Evolutionary conservation across 2,888 invertebrate genomes (phyloP).

Genomic region (Stenurella melanura): DNA sequence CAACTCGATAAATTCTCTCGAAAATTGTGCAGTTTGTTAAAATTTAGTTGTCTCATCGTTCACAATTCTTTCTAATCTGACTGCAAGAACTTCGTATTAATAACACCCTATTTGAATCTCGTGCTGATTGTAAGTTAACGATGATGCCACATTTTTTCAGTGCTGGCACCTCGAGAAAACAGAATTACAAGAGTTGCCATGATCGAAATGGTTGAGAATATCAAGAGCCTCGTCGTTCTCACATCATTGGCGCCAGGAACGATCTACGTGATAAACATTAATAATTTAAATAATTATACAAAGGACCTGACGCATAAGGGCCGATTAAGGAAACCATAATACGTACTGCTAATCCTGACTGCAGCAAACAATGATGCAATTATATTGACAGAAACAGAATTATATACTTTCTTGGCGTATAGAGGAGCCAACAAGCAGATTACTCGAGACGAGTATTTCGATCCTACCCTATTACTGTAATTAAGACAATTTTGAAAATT

Average conservation of each 20-base stretch:
- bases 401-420: too few species aligned
- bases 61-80: conserved; percentile 1
- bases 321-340: background rate
- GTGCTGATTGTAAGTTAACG: background rate
- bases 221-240: background rate
- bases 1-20: conserved; percentile 25
- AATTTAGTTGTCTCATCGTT: background rate
- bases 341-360: background rate
- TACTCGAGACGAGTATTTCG: too few species aligned
- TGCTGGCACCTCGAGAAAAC: conserved; percentile 49
- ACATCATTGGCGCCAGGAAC: conserved; percentile 45
- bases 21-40: conserved; percentile 21
- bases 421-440: too few species aligned
- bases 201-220: background rate
- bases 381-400: too few species aligned
- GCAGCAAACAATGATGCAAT: background rate
- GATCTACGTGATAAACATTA: conserved; percentile 11
- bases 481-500: too few species aligned
- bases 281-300: conserved; percentile 29
- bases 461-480: too few species aligned
- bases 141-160: conserved; percentile 49
- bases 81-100: background rate
- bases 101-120: background rate
- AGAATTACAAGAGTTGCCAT: conserved; percentile 45
- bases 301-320: background rate